Conservation (phyloP, 2,113 vertebrate species). For the Apodemus sylvaticus region DNA sequence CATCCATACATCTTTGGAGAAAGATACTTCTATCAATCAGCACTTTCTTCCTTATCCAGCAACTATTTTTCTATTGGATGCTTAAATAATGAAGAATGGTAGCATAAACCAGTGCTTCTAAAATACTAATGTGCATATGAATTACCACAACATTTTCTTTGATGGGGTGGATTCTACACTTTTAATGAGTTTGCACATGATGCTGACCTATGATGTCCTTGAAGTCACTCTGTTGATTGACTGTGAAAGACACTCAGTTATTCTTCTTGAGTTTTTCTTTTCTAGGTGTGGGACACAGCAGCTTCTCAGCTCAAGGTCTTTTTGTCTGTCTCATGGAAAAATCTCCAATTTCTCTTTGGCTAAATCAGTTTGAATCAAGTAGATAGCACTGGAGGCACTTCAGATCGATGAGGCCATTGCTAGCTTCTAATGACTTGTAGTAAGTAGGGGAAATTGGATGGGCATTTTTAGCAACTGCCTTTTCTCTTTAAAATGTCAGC, state of each 20-base stretch:
- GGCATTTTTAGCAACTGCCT: conserved; percentile 69
- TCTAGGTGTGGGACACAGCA: background rate
- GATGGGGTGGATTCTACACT: conserved; percentile 1
- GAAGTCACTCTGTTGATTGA: conserved; percentile 6
- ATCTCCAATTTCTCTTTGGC: conserved; percentile 25
- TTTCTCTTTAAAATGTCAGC: conserved; percentile 68
- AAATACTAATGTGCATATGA: conserved; percentile 6
- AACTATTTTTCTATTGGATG: background rate
- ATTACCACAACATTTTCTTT: conserved; percentile 19
- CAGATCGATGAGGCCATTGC: conserved; percentile 55
- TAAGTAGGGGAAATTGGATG: conserved; percentile 69
- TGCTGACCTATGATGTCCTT: conserved; percentile 37
- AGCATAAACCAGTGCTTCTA: conserved; percentile 16
- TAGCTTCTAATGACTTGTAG: conserved; percentile 64
- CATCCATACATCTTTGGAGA: conserved; percentile 12
- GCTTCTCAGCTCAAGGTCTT: background rate
- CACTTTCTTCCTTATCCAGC: conserved; percentile 45
- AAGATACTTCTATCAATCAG: conserved; percentile 7
- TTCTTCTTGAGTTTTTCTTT: background rate
- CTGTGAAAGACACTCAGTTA: background rate
- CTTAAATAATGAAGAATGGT: conserved; percentile 19
- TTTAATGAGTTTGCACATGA: background rate
- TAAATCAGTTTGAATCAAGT: conserved; percentile 60
- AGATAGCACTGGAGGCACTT: conserved; percentile 45
- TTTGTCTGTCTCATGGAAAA: background rate